phyloP scores from a whole-genome alignment of 2,113 vertebrate genomes.

The Mastomys natalensis region DNA sequence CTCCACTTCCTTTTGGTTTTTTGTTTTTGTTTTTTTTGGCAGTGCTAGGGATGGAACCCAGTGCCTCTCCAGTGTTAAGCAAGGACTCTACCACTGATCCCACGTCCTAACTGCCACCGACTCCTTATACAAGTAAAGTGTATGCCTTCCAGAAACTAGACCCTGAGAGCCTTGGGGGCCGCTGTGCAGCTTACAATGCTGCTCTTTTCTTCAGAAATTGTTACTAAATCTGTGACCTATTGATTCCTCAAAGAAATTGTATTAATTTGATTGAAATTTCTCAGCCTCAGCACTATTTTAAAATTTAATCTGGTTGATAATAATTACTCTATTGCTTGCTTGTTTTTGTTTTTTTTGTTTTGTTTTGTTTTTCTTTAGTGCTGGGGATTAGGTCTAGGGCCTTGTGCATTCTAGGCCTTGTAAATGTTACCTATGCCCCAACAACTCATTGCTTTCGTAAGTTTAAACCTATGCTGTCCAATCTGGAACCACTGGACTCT shows the following conservation, averaged over 20 bases:
- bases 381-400: not conserved
- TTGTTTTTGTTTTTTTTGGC: not conserved
- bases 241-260: slow-evolving; percentile 8
- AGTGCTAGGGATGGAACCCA: not conserved
- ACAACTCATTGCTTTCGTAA: slow-evolving; percentile 14
- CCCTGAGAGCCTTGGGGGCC: not conserved
- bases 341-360: no score
- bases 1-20: not conserved
- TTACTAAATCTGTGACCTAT: not conserved
- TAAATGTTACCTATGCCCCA: not conserved
- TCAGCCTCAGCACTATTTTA: slow-evolving; percentile 39
- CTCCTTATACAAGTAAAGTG: not conserved
- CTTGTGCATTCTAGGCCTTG: not conserved
- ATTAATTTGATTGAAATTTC: slow-evolving; percentile 25
- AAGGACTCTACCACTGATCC: not conserved
- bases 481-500: slow-evolving; percentile 19
- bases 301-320: slow-evolving; percentile 42
- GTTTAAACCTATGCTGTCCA: slow-evolving; percentile 62
- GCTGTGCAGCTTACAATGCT: not conserved
- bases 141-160: not conserved
- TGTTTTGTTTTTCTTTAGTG: not conserved
- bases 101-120: not conserved
- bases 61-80: not conserved
- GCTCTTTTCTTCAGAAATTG: not conserved
- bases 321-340: not conserved